Base-by-base conservation (phyloP, 1,140 invertebrate species). In the Stegodyphus mimosarum region DNA sequence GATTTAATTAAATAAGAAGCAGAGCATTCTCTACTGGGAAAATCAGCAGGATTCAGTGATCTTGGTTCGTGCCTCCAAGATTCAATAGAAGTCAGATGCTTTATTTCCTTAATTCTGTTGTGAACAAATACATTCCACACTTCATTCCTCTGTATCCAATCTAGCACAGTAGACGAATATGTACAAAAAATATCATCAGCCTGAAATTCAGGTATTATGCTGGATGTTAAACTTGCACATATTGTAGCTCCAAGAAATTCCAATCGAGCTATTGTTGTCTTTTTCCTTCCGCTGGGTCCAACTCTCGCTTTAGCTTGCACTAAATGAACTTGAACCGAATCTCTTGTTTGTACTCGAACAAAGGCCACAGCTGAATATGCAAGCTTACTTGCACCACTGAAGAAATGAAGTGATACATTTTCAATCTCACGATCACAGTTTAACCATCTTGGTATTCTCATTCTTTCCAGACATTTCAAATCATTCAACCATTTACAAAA, bases 31-130 rank as follows among this genome's bases (percentile, higher is more conserved):
- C 79, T 72, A 50, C 52, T 84, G 6, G 63, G 69, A 5, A 81
- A 52, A 71, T 84, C 78, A n/a, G 80, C 84, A 33, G 84, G 71
- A 33, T 86, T 83, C 48, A 49, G 18, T 50, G 71, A 55, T 53
- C 84, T 79, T 85, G 83, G 73, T 17, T 49, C 63, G 60, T 85
- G 83, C 6, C n/a, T n/a, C 75, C 83, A 85, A 11, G 50, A 48
- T 15, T 69, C 49, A 13, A 70, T n/a, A 55, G 15, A 7, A 64
- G 79, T 71, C 33, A 80, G 63, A 48, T 64, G 6, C 66, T 84
- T 55, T 33, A 86, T 86, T 55, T 85, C 83, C 64, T 60, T 79
- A n/a, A 79, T 49, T 77, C 83, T 11, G 71, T 85, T 85, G 15
- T 55, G 49, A 80, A 85, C 83, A 63, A 85, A 85, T n/a, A 69